A percentile compares a stretch with the other conserved stretches of the same genome.
phyloP scores from a whole-genome alignment of 2,888 invertebrate genomes.

The Boloria euphrosyne region DNA sequence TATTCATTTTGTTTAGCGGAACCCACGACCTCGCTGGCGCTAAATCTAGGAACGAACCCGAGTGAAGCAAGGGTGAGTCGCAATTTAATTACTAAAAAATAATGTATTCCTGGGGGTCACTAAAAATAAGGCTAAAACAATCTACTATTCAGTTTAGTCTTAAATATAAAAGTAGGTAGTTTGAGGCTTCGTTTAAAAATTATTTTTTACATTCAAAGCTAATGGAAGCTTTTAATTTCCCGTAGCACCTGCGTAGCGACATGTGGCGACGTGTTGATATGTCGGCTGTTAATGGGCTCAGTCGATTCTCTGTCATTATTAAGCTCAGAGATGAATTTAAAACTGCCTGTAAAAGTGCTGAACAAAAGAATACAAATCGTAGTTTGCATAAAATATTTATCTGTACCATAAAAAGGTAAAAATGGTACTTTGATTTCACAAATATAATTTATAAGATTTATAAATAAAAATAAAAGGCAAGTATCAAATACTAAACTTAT shows the following conservation, averaged over 20 bases:
- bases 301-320: constrained; percentile 25
- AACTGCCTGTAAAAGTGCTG: constrained; percentile 6
- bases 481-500: background rate
- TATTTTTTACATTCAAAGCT: constrained; percentile 10
- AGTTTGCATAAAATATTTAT: background rate
- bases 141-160: constrained; percentile 20
- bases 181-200: constrained; percentile 37
- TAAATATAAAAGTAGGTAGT: background rate
- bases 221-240: constrained; percentile 37
- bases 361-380: constrained; percentile 6
- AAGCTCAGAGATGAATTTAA: constrained; percentile 19
- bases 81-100: background rate
- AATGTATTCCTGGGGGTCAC: constrained; percentile 42
- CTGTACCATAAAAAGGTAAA: too few species aligned
- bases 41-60: too few species aligned
- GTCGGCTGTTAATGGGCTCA: constrained; percentile 26
- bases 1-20: too few species aligned
- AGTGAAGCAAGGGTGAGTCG: too few species aligned
- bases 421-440: background rate
- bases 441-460: background rate
- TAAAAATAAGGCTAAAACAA: too few species aligned
- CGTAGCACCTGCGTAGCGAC: constrained; percentile 26
- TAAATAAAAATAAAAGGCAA: background rate
- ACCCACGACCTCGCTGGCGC: too few species aligned
- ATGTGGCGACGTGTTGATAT: constrained; percentile 31